These are phyloP conservation scores for Axea sp. DNA, from an alignment of 2,888 invertebrate genomes.

Conservation along the genomic window DNA sequence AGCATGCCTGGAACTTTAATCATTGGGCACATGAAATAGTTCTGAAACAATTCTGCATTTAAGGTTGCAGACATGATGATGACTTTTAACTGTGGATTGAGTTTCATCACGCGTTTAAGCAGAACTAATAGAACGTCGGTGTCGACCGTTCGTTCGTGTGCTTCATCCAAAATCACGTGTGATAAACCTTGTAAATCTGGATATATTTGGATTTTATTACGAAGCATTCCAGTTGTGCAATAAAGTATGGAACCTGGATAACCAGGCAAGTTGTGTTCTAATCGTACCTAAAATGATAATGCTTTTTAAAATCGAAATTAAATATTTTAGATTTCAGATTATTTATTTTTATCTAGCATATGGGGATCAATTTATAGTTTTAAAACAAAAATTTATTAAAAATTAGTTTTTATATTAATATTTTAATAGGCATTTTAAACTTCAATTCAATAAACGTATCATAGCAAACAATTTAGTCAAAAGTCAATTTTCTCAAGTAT, in stretches of 20 bases:
- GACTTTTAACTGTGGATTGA: slow-evolving; percentile 82
- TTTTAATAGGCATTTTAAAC: too few relatives aligned
- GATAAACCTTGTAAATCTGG: slow-evolving; percentile 81
- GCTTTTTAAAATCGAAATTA: too few relatives aligned
- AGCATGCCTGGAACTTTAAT: slow-evolving; percentile 82
- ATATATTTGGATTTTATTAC: slow-evolving; percentile 79
- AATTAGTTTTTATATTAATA: too few relatives aligned
- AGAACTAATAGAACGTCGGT: slow-evolving; percentile 84
- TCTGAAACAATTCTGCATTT: slow-evolving; percentile 83
- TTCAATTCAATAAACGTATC: too few relatives aligned
- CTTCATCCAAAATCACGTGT: slow-evolving; percentile 87
- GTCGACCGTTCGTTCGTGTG: slow-evolving; percentile 86
- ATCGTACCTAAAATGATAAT: slow-evolving; percentile 74
- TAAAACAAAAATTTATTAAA: too few relatives aligned
- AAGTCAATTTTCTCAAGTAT: too few relatives aligned
- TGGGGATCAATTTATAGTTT: too few relatives aligned
- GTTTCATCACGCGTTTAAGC: slow-evolving; percentile 81
- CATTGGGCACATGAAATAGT: slow-evolving; percentile 81
- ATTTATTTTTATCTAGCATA: too few relatives aligned
- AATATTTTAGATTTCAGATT: too few relatives aligned
- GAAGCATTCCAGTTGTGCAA: slow-evolving; percentile 85
- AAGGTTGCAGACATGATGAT: slow-evolving; percentile 88
- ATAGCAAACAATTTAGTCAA: too few relatives aligned
- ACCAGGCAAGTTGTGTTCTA: slow-evolving; percentile 80
- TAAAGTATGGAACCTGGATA: slow-evolving; percentile 83